Conservation (phyloP, 2,797 vertebrate genomes). For the Vultur gryphus region DNA sequence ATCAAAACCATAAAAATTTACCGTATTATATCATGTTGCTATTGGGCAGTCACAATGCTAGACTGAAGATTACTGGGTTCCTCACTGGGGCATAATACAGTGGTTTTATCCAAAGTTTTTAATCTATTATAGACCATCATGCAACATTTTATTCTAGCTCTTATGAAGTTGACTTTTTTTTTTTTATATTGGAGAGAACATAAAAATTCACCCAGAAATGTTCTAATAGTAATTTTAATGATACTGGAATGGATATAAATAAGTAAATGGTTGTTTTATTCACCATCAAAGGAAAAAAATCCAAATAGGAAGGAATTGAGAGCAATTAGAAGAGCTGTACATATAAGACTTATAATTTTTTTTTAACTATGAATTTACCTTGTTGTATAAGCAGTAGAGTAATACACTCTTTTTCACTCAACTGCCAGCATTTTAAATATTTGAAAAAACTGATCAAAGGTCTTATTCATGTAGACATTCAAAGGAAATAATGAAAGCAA, state of each 20-base stretch:
- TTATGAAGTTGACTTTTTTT: not conserved
- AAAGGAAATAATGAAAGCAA: not conserved
- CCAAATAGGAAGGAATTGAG: not conserved
- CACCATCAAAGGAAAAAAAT: not conserved
- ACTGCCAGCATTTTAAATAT: not conserved
- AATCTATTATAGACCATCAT: not conserved
- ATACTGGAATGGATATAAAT: not conserved
- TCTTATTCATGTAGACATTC: fast-evolving
- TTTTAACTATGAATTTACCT: not conserved
- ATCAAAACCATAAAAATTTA: not conserved
- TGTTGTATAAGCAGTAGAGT: not conserved
- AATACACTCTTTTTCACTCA: not conserved
- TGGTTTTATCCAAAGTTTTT: not conserved
- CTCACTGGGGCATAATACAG: not conserved
- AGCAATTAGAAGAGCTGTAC: not conserved
- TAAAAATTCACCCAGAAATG: not conserved
- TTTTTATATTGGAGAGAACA: not conserved
- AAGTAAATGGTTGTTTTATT: not conserved
- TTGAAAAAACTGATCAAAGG: not conserved
- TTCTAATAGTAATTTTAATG: not conserved
- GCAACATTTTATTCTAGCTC: not conserved
- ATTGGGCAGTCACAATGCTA: not conserved
- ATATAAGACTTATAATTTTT: not conserved
- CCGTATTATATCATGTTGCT: not conserved
- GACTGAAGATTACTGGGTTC: not conserved